Evolutionary conservation across 2,113 vertebrate genomes (phyloP), one percentile per base, ranked within the genome.

Genomic region (Eulacestoma nigropectus): DNA sequence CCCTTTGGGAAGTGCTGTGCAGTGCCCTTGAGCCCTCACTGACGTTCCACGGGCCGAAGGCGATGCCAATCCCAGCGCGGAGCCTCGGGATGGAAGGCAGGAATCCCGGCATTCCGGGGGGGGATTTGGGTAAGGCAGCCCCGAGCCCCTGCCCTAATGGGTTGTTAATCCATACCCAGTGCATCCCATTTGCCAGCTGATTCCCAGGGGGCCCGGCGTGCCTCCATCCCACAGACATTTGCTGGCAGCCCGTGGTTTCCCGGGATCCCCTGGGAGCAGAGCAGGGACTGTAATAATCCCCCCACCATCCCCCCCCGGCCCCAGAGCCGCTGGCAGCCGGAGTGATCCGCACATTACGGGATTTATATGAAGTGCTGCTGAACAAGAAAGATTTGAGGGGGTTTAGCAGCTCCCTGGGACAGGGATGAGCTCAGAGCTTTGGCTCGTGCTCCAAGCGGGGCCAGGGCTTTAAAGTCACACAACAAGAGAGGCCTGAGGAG

Each of bases 351-450:
- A 82, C 96, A 95, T 97, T 97, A 96, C 11, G 73, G 96, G 96
- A 96, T 97, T 97, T 97, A 97, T 95, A 96, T 94, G 96, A 96
- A 97, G 97, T 96, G 96, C 96, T 95, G 96, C 96, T 96, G 96
- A 97, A 92, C 80, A 89, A 96, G 96, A 93, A 92, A 95, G 96
- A 96, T 96, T 97, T 95, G 96, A 96, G 94, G 89, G 90, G 96
- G 91, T 95, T 97, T 97, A 96, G 77, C 97, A 92, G 96, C 94
- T 94, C 91, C 80, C 95, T 90, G 81, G 88, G 95, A 96, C 92
- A 91, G 95, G 64, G 96, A 96, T 97, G 97, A 97, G 94, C 96
- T 97, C 97, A 97, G 97, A 91, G 78, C 95, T 91, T 95, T 49
- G 96, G 97, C 96, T 96, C 89, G 93, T 57, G 80, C 84, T 63